Percentiles rank a stretch among this genome's conserved stretches.
phyloP scores from a whole-genome alignment of 2,888 invertebrate species.

The Leptarthrus brevirostris region DNA sequence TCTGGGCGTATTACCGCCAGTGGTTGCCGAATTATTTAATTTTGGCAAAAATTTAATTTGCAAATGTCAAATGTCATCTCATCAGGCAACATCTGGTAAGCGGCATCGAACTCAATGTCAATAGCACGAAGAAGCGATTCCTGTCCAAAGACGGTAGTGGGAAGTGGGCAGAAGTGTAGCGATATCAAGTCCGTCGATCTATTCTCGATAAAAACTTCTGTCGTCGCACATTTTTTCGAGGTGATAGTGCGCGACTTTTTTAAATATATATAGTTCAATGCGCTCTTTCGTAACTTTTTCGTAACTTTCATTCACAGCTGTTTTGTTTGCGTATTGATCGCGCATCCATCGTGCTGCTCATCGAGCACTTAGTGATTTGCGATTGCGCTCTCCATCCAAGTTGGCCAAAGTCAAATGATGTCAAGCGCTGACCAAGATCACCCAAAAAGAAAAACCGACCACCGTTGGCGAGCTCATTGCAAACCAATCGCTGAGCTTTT shows the following conservation, averaged over 20 bases:
- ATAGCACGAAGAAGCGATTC: conserved; percentile 32
- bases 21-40: no score
- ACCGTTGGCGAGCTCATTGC: not conserved
- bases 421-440: not conserved
- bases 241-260: conserved; percentile 21
- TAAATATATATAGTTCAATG: conserved; percentile 52
- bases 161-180: not conserved
- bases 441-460: no score
- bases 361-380: conserved; percentile 3
- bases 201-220: conserved; percentile 7
- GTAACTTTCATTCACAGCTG: conserved; percentile 49
- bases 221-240: not conserved
- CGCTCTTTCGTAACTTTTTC: conserved; percentile 52
- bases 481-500: conserved; percentile 32
- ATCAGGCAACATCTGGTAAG: not conserved
- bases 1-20: no score
- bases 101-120: conserved; percentile 51
- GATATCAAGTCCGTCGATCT: not conserved
- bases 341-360: conserved; percentile 12
- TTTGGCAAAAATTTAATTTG: not conserved
- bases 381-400: not conserved
- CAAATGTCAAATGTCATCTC: conserved; percentile 11
- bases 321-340: conserved; percentile 1
- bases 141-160: conserved; percentile 13
- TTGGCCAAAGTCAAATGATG: not conserved